These are phyloP conservation scores for Anthopleura xanthogrammica DNA, from an alignment of 92 coral and sea anemone species.

Conservation along the genomic window DNA sequence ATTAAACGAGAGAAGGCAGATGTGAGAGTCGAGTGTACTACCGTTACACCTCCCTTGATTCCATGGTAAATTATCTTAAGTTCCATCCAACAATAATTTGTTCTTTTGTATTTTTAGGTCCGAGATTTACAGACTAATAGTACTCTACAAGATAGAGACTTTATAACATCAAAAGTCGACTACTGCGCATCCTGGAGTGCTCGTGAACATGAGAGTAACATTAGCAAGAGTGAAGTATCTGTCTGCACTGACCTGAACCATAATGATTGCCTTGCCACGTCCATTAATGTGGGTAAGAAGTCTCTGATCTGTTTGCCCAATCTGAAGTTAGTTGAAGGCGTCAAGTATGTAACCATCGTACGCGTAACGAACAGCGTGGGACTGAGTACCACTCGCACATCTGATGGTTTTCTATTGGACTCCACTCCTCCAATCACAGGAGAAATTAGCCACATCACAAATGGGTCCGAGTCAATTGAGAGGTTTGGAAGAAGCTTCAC, in stretches of 20 bases:
- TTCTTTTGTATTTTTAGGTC: constrained; percentile 17
- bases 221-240: constrained; percentile 49
- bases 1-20: too few relatives aligned
- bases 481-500: constrained; percentile 29
- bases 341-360: constrained; percentile 43
- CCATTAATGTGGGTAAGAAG: constrained; percentile 50
- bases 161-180: constrained; percentile 31
- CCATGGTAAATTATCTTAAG: neutral
- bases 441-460: constrained; percentile 39
- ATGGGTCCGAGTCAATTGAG: constrained; percentile 22
- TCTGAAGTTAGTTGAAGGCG: constrained; percentile 58
- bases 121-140: constrained; percentile 33
- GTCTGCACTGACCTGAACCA: constrained; percentile 57
- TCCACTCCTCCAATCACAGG: constrained; percentile 73
- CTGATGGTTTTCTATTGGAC: constrained; percentile 70
- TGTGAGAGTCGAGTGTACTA: neutral
- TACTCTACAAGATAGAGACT: constrained; percentile 34
- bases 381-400: constrained; percentile 37
- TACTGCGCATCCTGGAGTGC: constrained; percentile 54
- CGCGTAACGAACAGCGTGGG: constrained; percentile 62
- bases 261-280: constrained; percentile 51
- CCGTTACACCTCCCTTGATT: neutral
- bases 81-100: neutral
- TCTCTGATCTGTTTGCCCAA: constrained; percentile 50
- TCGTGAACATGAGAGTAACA: constrained; percentile 60